phyloP scores from a whole-genome alignment of 2,797 vertebrate genomes.

The Sandelia bainsii region DNA sequence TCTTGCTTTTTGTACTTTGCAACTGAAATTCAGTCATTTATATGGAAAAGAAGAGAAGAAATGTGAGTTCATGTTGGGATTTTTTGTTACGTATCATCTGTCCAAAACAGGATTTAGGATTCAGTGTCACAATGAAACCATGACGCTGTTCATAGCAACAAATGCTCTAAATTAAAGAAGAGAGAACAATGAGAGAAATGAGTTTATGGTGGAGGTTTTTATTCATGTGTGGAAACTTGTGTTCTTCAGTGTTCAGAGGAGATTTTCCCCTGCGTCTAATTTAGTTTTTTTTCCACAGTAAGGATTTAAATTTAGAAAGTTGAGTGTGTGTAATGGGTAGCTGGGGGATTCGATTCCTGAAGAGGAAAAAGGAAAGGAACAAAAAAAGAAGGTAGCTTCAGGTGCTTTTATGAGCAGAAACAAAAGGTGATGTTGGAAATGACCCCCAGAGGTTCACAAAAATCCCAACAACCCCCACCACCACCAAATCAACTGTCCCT shows the following conservation, averaged over 20 bases:
- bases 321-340: conserved; percentile 19
- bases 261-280: conserved; percentile 12
- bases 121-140: no score
- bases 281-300: neutral
- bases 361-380: conserved; percentile 17
- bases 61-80: no score
- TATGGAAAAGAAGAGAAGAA: no score
- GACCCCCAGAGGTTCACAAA: conserved; percentile 21
- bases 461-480: neutral
- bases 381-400: neutral
- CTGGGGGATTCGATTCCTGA: conserved; percentile 30
- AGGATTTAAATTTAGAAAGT: conserved; percentile 45
- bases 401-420: conserved; percentile 28
- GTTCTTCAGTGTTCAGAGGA: neutral
- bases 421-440: conserved; percentile 35
- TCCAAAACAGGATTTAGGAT: no score
- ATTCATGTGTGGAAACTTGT: neutral
- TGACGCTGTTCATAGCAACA: no score
- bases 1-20: no score
- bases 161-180: neutral
- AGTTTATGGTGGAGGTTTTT: neutral
- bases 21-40: no score
- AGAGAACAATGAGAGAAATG: conserved; percentile 3
- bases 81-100: no score
- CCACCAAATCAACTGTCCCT: neutral